These are phyloP conservation scores for Pituophis catenifer DNA, from an alignment of 2,113 vertebrate genomes.

Conservation along the genomic window DNA sequence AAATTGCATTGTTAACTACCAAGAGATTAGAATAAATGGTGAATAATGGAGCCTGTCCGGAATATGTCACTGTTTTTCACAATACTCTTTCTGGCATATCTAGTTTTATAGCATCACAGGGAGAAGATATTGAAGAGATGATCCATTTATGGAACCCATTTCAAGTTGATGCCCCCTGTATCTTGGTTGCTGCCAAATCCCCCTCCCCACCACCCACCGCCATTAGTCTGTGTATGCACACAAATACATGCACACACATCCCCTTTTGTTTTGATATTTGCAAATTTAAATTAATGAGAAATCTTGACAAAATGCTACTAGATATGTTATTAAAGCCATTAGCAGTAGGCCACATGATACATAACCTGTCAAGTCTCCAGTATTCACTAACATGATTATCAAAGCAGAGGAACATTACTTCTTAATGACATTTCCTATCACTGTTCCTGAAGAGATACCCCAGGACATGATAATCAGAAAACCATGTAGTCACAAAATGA, in stretches of 20 bases:
- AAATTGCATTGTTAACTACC: background rate
- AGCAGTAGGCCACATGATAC: slow-evolving; percentile 47
- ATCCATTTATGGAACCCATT: background rate
- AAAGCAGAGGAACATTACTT: slow-evolving; percentile 66
- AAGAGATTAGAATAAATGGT: background rate
- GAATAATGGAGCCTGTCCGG: background rate
- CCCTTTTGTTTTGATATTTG: slow-evolving; percentile 46
- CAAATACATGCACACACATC: background rate
- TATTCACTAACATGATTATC: slow-evolving; percentile 71
- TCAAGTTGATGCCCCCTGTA: fast-evolving
- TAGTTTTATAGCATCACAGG: background rate
- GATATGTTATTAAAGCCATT: slow-evolving; percentile 71
- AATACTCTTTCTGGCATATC: background rate
- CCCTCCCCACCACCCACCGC: background rate
- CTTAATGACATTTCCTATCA: slow-evolving; percentile 68
- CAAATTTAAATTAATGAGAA: slow-evolving; percentile 59
- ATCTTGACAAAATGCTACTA: slow-evolving; percentile 50
- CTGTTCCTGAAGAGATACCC: slow-evolving; percentile 66
- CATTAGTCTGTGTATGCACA: background rate
- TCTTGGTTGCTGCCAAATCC: slow-evolving; percentile 9
- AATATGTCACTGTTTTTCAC: background rate
- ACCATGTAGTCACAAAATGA: slow-evolving; percentile 58
- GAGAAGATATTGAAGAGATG: background rate
- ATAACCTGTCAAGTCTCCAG: slow-evolving; percentile 53
- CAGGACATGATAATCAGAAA: slow-evolving; percentile 67